Conservation (phyloP, 2,888 invertebrate genomes). For the Chironomus riparius region DNA sequence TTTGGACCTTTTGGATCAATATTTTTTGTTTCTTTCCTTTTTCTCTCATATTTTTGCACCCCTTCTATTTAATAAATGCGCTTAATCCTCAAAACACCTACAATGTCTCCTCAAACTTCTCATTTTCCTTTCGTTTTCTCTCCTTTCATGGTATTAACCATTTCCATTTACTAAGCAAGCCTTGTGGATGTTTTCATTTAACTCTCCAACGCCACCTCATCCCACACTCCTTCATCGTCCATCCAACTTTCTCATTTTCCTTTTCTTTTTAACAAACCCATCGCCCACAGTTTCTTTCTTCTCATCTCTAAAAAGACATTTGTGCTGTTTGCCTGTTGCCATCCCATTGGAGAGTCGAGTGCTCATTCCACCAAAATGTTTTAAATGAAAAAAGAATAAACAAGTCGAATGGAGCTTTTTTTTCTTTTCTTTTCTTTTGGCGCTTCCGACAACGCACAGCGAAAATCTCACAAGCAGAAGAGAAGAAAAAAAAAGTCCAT, state of each 20-base stretch:
- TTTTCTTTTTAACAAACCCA: neutral
- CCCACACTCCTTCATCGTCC: neutral
- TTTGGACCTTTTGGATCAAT: too few relatives aligned
- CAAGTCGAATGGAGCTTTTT: constrained; percentile 16
- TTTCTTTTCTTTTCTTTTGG: neutral
- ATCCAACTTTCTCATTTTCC: neutral
- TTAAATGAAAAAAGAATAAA: constrained; percentile 25
- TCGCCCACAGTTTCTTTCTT: too few relatives aligned
- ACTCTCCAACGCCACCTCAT: neutral
- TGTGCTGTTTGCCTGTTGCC: too few relatives aligned
- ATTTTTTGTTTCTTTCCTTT: too few relatives aligned
- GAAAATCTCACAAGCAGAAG: neutral
- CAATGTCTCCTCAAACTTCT: too few relatives aligned
- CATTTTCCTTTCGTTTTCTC: neutral
- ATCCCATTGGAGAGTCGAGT: too few relatives aligned
- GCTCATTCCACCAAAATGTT: constrained; percentile 4
- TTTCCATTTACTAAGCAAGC: neutral
- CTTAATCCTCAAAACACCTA: too few relatives aligned
- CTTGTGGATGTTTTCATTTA: neutral
- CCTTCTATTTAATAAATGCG: too few relatives aligned
- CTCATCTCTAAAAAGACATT: too few relatives aligned
- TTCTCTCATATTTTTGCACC: too few relatives aligned
- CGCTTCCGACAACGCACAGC: neutral
- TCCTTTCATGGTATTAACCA: neutral
- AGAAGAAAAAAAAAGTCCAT: constrained; percentile 9